Percentiles rank a stretch among this genome's conserved stretches.
Evolutionary conservation across 2,113 vertebrate genomes (phyloP).

Genomic region (Pelecanoides urinatrix): DNA sequence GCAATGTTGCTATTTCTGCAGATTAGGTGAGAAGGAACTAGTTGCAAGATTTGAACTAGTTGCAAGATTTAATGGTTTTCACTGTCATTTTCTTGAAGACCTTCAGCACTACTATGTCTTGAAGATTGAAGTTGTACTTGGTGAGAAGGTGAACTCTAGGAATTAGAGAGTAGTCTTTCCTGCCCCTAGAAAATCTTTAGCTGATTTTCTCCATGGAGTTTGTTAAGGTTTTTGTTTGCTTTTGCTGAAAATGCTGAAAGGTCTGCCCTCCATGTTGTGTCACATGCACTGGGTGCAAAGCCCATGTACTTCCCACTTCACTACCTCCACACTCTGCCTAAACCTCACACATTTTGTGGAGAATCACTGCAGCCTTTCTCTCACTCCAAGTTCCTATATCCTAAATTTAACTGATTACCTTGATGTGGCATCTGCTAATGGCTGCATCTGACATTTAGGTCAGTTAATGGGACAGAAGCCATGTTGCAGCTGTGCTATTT

Average conservation of each 20-base stretch:
- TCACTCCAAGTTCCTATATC: not conserved
- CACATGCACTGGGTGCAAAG: not conserved
- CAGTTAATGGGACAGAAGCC: not conserved
- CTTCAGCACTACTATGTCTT: not conserved
- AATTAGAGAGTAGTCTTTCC: not conserved
- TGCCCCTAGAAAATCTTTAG: not conserved
- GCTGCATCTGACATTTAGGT: not conserved
- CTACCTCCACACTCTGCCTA: not conserved
- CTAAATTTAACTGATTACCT: constrained; percentile 4
- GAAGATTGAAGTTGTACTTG: not conserved
- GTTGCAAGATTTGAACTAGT: not conserved
- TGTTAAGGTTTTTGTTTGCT: not conserved
- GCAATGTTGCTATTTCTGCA: not conserved
- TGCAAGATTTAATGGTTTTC: not conserved
- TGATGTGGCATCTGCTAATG: not conserved
- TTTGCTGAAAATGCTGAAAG: not conserved
- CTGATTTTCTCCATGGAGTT: not conserved
- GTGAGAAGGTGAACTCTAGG: not conserved
- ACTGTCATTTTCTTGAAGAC: not conserved
- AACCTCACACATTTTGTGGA: not conserved
- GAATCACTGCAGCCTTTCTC: not conserved
- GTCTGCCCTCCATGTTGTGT: not conserved
- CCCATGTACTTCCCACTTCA: not conserved
- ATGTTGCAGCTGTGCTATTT: not conserved
- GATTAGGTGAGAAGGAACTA: not conserved